These are phyloP conservation scores for Malacoctenus gilli DNA, from an alignment of 2,797 vertebrate species.

Conservation along the genomic window DNA sequence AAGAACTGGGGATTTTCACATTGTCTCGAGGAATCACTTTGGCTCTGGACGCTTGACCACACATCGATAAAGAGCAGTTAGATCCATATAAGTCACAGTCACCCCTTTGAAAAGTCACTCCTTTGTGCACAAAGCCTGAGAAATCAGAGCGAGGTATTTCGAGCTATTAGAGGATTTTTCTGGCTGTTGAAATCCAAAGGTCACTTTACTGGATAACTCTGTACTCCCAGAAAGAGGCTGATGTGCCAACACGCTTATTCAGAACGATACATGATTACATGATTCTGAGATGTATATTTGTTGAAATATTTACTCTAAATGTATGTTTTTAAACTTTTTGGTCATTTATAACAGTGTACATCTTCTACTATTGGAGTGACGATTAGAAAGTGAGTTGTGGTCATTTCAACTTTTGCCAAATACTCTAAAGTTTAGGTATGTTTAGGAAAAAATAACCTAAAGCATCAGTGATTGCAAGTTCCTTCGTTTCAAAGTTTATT, in stretches of 20 bases:
- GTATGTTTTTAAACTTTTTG: background rate
- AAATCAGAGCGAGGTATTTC: conserved; percentile 65
- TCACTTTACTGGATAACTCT: conserved; percentile 35
- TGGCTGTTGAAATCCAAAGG: conserved; percentile 50
- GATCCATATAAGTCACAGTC: conserved; percentile 69
- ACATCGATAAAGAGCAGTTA: conserved; percentile 72
- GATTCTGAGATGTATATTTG: background rate
- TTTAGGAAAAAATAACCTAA: too few species aligned
- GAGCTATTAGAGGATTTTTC: conserved; percentile 55
- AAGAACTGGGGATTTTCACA: conserved; percentile 59
- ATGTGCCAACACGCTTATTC: background rate
- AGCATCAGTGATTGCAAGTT: too few species aligned
- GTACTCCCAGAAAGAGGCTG: background rate
- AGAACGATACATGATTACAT: background rate
- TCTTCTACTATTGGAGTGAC: too few species aligned
- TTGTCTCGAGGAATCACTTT: conserved; percentile 62
- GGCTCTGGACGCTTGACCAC: conserved; percentile 70
- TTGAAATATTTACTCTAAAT: background rate
- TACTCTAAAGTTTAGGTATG: too few species aligned
- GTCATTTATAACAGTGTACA: too few species aligned
- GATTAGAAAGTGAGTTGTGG: too few species aligned
- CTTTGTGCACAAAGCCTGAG: conserved; percentile 68
- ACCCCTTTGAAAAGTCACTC: conserved; percentile 70
- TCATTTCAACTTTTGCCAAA: too few species aligned
- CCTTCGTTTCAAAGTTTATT: too few species aligned